Conservation (phyloP, 2,113 vertebrate species). For the Sisor rabdophorus region DNA sequence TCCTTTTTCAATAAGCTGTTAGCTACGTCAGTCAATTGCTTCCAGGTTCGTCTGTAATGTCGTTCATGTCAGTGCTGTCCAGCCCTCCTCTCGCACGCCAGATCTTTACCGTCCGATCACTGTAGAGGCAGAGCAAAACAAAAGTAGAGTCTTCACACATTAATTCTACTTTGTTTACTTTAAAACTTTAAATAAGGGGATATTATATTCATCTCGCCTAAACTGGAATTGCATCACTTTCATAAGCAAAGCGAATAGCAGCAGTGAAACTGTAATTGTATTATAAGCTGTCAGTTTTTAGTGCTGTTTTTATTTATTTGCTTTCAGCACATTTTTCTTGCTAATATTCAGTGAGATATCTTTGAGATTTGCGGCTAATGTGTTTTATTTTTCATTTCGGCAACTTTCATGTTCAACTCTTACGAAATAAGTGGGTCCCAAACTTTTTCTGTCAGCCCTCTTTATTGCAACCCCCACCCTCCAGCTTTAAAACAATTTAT, state of each 20-base stretch:
- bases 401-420: not conserved
- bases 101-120: slow-evolving; percentile 94
- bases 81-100: slow-evolving; percentile 82
- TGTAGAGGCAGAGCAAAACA: slow-evolving; percentile 54
- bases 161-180: not conserved
- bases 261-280: not conserved
- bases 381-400: not conserved
- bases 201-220: not conserved
- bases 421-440: too few species aligned
- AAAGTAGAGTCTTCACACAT: not conserved
- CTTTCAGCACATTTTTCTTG: not conserved
- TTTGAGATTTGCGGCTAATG: not conserved
- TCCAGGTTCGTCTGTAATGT: slow-evolving; percentile 78
- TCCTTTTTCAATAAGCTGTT: not conserved
- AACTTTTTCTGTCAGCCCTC: too few species aligned
- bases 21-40: slow-evolving; percentile 69
- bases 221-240: not conserved
- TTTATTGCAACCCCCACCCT: too few species aligned
- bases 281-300: not conserved
- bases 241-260: not conserved
- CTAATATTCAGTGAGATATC: not conserved
- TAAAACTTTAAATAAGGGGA: not conserved
- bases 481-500: too few species aligned
- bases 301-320: not conserved
- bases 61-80: slow-evolving; percentile 76